Evolutionary conservation across 2,113 vertebrate genomes (phyloP), one percentile per base, ranked within the genome.

Genomic region (Megaptera novaeangliae): DNA sequence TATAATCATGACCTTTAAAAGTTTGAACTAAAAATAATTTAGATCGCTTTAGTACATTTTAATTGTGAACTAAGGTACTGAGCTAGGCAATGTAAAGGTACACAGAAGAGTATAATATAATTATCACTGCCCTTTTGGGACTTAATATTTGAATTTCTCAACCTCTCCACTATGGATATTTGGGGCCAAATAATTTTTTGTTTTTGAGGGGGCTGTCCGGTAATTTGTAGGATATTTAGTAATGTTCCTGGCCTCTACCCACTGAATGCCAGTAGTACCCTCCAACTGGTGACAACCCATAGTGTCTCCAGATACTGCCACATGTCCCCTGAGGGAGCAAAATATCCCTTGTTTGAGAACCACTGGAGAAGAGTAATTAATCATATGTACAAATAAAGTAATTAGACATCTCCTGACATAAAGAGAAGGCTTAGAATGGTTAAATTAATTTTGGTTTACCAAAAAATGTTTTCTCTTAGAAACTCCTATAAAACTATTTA

Each of bases 1-100:
- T 98, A 9, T 93, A 83, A 18, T 75, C 39, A 52, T 95, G 68
- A 10, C 21, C 12, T 96, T 93, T 97, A 83, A 85, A 97, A 87
- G 10, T 93, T 80, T 91, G 31, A 63, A 57, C 13, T 83, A 23
- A 95, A 96, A 96, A 66, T 89, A 75, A 87, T 77, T 94, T 68
- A 63, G 5, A 17, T 83, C 2, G 13, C 82, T 80, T 88, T 94
- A 75, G 25, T 83, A 83, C 49, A 83, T 85, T 95, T 78, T 74
- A 87, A n/a, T 74, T 91, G 27, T 63, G 9, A 81, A 68, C 69
- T 36, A 90, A 69, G 13, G 4, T 77, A 59, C 44, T 69, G 69
- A 55, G 21, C 46, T 80, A 86, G 64, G 52, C 52, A 71, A 36
- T 52, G 44, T 27, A 75, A 94, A 27, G 29, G 27, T 44, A 20